Evolutionary conservation across 2,797 vertebrate genomes (phyloP).

Genomic region (Benthosema pterotum): DNA sequence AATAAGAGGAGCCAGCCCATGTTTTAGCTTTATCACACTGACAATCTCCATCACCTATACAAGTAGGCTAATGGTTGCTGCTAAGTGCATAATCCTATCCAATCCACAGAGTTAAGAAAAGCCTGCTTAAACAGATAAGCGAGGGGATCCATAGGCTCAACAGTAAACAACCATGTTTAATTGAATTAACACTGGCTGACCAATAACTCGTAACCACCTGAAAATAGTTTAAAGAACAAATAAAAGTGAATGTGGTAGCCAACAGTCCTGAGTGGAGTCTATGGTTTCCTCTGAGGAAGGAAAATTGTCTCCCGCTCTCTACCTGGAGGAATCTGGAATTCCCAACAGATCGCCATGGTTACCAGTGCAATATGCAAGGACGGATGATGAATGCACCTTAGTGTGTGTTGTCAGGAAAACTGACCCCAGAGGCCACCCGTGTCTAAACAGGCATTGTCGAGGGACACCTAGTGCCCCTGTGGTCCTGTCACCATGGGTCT

Average conservation of each 20-base stretch:
- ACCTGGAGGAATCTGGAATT: slow-evolving; percentile 68
- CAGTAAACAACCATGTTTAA: too few species aligned
- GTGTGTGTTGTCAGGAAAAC: slow-evolving; percentile 60
- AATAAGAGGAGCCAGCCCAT: too few species aligned
- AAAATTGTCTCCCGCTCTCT: slow-evolving; percentile 12
- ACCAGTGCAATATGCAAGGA: slow-evolving; percentile 47
- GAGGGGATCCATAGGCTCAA: not conserved
- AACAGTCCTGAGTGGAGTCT: not conserved
- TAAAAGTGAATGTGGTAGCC: not conserved
- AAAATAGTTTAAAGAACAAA: not conserved
- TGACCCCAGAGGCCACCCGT: slow-evolving; percentile 58
- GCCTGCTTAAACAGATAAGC: not conserved
- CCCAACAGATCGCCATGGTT: slow-evolving; percentile 64
- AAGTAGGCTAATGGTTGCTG: not conserved
- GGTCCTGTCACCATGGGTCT: slow-evolving; percentile 71
- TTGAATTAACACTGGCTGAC: not conserved
- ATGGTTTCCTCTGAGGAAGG: not conserved
- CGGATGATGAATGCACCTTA: not conserved
- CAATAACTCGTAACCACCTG: not conserved
- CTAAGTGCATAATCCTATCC: not conserved
- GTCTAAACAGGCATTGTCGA: slow-evolving; percentile 66
- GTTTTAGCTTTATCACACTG: too few species aligned
- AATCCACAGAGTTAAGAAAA: not conserved
- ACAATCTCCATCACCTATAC: not conserved
- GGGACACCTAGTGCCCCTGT: slow-evolving; percentile 68